Conservation (phyloP, 2,888 invertebrate species). For the Stenichneumon culpator region DNA sequence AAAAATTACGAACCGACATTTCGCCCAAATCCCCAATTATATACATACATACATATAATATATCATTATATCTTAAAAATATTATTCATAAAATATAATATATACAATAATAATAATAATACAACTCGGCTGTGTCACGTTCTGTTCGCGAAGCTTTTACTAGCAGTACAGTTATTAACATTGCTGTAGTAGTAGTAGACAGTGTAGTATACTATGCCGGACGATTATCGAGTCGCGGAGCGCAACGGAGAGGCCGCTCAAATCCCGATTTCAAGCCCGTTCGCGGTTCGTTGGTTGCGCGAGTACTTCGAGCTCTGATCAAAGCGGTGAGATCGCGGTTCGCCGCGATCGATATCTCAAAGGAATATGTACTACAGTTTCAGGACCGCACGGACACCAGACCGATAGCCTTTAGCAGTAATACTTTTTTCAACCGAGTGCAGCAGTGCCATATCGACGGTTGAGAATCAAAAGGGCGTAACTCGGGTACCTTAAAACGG, state of each 20-base stretch:
- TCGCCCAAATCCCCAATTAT: too few relatives aligned
- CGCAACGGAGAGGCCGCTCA: constrained; percentile 66
- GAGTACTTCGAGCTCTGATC: constrained; percentile 47
- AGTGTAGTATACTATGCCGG: constrained; percentile 51
- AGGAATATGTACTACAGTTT: constrained; percentile 50
- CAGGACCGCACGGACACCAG: constrained; percentile 6
- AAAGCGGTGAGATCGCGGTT: constrained; percentile 59
- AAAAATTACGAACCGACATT: too few relatives aligned
- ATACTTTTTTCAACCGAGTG: constrained; percentile 8
- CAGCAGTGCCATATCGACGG: not conserved
- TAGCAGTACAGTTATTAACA: constrained; percentile 22
- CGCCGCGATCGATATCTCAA: constrained; percentile 62
- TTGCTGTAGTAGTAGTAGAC: constrained; percentile 35
- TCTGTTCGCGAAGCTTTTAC: constrained; percentile 22
- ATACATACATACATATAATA: too few relatives aligned
- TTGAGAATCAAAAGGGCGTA: too few relatives aligned
- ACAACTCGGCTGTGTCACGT: constrained; percentile 5
- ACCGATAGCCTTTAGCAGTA: constrained; percentile 26
- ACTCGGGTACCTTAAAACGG: too few relatives aligned
- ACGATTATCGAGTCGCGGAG: constrained; percentile 75
- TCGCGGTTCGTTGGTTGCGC: constrained; percentile 77
- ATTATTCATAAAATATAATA: too few relatives aligned
- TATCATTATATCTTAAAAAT: too few relatives aligned
- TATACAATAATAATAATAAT: not conserved
- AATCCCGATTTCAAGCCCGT: constrained; percentile 76